Evolutionary conservation across 1,140 invertebrate species (phyloP).

Genomic region (Phocides pigmalion): DNA sequence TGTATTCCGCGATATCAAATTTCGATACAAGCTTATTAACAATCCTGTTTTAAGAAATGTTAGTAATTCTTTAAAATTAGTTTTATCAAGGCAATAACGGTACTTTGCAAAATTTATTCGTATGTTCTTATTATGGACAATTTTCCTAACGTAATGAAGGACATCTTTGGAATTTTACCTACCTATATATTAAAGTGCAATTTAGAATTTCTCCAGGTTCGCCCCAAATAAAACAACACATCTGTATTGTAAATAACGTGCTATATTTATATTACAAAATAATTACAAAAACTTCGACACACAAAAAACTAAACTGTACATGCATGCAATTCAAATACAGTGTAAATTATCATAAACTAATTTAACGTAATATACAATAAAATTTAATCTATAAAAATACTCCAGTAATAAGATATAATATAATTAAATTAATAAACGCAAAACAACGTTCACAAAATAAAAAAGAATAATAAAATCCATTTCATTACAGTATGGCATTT

Average conservation of each 20-base stretch:
- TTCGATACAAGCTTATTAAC: too few relatives aligned
- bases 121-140: too few relatives aligned
- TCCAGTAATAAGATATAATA: conserved; percentile 66
- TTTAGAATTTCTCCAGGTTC: too few relatives aligned
- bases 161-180: too few relatives aligned
- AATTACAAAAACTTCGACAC: conserved; percentile 80
- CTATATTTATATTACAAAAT: conserved; percentile 83
- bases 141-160: too few relatives aligned
- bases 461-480: conserved; percentile 72
- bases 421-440: conserved; percentile 60
- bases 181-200: too few relatives aligned
- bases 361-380: conserved; percentile 63
- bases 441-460: conserved; percentile 58
- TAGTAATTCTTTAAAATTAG: too few relatives aligned
- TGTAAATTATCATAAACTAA: conserved; percentile 60
- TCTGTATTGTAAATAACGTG: conserved; percentile 80
- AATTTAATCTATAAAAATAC: conserved; percentile 61
- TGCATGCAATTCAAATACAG: conserved; percentile 75
- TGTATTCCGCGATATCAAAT: too few relatives aligned
- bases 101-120: too few relatives aligned
- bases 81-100: too few relatives aligned
- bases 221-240: conserved; percentile 36
- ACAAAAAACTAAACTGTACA: conserved; percentile 79
- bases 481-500: conserved; percentile 80
- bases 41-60: too few relatives aligned